Percentiles rank a stretch among this genome's conserved stretches.
These are phyloP conservation scores for Micropoecilia bifurca DNA, from an alignment of 2,797 vertebrate species.

Conservation along the genomic window DNA sequence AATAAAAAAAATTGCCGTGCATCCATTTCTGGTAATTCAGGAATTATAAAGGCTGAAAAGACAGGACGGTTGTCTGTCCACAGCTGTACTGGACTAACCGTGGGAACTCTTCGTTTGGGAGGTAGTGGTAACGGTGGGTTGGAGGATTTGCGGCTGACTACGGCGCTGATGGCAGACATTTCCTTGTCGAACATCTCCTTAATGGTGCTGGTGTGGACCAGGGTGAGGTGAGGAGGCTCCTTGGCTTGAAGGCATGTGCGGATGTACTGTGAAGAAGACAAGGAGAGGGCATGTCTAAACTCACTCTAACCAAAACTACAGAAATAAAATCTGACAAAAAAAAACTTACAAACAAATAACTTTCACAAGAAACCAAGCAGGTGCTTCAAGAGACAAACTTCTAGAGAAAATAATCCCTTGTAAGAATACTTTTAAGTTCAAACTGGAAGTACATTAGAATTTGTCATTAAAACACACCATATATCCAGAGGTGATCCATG, in stretches of 20 bases:
- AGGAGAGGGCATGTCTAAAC: constrained; percentile 2
- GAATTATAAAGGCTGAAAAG: background rate
- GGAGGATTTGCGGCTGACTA: constrained; percentile 87
- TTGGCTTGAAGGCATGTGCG: constrained; percentile 89
- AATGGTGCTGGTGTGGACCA: constrained; percentile 88
- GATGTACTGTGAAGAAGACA: constrained; percentile 85
- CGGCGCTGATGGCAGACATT: constrained; percentile 87
- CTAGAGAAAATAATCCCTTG: background rate
- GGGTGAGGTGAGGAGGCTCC: constrained; percentile 89
- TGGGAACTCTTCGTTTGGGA: constrained; percentile 88
- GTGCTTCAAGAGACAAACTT: background rate
- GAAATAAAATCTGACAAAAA: background rate
- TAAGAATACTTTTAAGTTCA: background rate
- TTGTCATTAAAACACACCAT: background rate
- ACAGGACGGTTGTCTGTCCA: background rate
- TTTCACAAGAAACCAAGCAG: background rate
- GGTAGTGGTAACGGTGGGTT: constrained; percentile 93
- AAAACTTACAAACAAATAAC: background rate
- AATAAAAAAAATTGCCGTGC: background rate
- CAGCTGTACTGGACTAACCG: constrained; percentile 81
- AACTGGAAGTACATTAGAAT: background rate
- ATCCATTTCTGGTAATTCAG: background rate
- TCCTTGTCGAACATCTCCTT: constrained; percentile 94
- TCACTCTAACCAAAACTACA: background rate
- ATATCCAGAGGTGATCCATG: background rate